A percentile compares a stretch with the other conserved stretches of the same genome.
phyloP scores from a whole-genome alignment of 2,888 invertebrate genomes.

The Pelosia muscerda region DNA sequence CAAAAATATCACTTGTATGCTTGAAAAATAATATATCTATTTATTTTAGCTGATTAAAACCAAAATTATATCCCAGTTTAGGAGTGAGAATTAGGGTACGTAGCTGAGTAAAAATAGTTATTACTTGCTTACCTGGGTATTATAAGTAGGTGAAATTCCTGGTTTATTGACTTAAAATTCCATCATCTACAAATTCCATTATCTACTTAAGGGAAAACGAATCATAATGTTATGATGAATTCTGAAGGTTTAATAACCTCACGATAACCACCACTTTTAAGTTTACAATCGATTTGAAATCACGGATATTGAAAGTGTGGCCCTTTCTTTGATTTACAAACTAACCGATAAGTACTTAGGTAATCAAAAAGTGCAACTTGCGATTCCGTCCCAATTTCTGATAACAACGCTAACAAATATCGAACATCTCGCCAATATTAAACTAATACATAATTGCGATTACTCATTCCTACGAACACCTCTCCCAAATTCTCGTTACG shows the following conservation, averaged over 20 bases:
- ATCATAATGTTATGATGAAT: not conserved
- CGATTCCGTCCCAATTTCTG: slow-evolving; percentile 26
- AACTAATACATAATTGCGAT: slow-evolving; percentile 38
- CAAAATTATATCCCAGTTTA: no score
- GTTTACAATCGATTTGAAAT: not conserved
- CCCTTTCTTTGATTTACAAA: slow-evolving; percentile 19
- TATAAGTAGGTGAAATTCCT: no score
- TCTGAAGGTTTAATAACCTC: not conserved
- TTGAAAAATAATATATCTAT: no score
- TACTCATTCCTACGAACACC: slow-evolving; percentile 30
- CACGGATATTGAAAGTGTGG: not conserved
- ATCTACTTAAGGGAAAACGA: not conserved
- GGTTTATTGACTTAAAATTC: no score
- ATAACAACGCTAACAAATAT: slow-evolving; percentile 38
- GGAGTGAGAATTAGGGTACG: no score
- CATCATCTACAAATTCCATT: no score
- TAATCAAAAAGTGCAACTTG: not conserved
- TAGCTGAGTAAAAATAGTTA: no score
- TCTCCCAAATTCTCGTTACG: slow-evolving; percentile 23
- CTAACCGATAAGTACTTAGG: slow-evolving; percentile 1
- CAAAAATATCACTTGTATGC: slow-evolving; percentile 27
- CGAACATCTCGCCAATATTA: slow-evolving; percentile 40
- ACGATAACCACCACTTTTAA: not conserved
- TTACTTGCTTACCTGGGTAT: no score
- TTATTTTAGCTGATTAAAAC: no score